A percentile compares a stretch with the other conserved stretches of the same genome.
Conservation (phyloP, 2,797 vertebrate species). For the Sebastiscus albofasciatus region DNA sequence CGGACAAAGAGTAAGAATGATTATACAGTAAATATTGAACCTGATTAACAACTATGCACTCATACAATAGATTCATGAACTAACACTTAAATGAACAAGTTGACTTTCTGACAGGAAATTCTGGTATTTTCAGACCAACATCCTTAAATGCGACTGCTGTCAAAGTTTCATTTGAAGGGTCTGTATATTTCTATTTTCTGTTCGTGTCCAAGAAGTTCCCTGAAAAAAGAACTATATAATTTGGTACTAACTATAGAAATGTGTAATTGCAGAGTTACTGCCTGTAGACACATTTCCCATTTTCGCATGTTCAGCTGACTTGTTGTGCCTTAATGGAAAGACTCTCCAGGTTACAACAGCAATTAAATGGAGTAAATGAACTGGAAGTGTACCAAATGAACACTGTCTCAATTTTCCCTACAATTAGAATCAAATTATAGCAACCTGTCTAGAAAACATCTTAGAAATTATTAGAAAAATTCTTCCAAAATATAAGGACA, state of each 20-base stretch:
- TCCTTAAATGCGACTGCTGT: too few relatives aligned
- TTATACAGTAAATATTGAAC: not conserved
- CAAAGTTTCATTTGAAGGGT: too few relatives aligned
- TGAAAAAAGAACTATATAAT: not conserved
- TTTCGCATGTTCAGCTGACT: not conserved
- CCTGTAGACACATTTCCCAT: too few relatives aligned
- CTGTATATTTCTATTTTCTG: too few relatives aligned
- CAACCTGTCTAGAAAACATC: not conserved
- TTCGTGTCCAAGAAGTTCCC: not conserved
- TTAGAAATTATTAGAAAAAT: not conserved
- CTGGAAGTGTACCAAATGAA: not conserved
- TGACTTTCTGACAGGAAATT: not conserved
- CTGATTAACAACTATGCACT: not conserved
- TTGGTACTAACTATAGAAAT: too few relatives aligned
- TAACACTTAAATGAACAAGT: not conserved
- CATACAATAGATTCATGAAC: not conserved
- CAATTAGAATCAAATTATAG: not conserved
- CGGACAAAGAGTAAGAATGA: not conserved
- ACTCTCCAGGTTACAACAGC: not conserved
- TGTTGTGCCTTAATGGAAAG: not conserved
- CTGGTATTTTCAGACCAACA: not conserved
- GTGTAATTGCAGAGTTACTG: fast-evolving
- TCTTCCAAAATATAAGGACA: not conserved
- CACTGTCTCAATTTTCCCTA: not conserved
- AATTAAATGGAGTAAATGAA: not conserved